Conservation (phyloP, 1,140 invertebrate genomes). For the Drosophila suzukii region DNA sequence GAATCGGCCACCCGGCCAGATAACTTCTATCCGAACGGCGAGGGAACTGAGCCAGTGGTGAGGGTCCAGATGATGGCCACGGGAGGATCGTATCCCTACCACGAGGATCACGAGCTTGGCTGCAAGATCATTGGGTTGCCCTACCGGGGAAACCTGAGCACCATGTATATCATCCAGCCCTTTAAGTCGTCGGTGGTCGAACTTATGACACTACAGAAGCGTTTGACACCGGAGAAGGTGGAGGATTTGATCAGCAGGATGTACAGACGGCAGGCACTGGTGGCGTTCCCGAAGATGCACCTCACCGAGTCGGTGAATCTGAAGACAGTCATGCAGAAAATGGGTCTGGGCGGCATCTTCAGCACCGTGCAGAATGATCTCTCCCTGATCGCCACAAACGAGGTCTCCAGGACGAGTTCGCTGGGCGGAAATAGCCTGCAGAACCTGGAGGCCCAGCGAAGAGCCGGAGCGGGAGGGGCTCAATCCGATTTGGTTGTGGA, state of each 20-base stretch:
- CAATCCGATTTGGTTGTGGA: conserved; percentile 86
- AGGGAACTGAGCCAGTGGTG: conserved; percentile 83
- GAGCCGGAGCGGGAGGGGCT: not conserved
- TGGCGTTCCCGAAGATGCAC: conserved; percentile 89
- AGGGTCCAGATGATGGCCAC: conserved; percentile 89
- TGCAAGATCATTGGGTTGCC: conserved; percentile 89
- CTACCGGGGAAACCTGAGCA: conserved; percentile 87
- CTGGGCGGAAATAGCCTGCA: conserved; percentile 10
- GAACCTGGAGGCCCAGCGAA: conserved; percentile 43
- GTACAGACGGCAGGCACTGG: conserved; percentile 84
- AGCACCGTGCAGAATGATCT: conserved; percentile 86
- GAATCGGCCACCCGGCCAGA: conserved; percentile 84
- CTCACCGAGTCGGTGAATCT: conserved; percentile 87
- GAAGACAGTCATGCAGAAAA: conserved; percentile 84
- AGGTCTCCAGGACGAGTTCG: not conserved
- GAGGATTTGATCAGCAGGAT: conserved; percentile 86
- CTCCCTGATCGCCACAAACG: conserved; percentile 84
- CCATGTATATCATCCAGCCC: conserved; percentile 91
- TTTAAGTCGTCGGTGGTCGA: conserved; percentile 84
- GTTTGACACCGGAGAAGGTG: conserved; percentile 85
- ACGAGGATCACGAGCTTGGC: conserved; percentile 64
- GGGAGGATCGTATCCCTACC: conserved; percentile 78
- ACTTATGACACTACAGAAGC: conserved; percentile 85
- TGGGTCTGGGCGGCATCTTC: conserved; percentile 88
- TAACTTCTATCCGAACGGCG: conserved; percentile 85